Evolutionary conservation across 2,797 vertebrate genomes (phyloP), one percentile per base, ranked within the genome.

Genomic region (Anableps anableps): DNA sequence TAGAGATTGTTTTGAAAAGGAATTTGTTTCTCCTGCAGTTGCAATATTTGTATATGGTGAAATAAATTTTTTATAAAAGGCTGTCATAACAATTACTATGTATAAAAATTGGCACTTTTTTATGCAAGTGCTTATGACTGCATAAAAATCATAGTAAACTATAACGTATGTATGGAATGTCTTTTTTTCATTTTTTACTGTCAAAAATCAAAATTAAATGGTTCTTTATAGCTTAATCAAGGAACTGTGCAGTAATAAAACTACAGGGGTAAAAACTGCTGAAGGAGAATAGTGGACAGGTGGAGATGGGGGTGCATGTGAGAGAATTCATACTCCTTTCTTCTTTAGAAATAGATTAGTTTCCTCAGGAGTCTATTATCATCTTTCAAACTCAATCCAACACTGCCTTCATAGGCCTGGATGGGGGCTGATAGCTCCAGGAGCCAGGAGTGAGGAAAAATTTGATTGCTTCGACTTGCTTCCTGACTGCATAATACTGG

Each of bases 361-460:
- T 93, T 93, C 89, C 86, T 84, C 85, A 71, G 87, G 90, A 93
- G 89, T 91, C 92, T 88, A 93, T 94, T 93, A 94, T 94, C 91
- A 83, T 90, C 91, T 90, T 91, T 93, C 91, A 89, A 89, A 92
- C 86, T 91, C 91, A 91, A 87, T 93, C 87, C 79, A 78, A 73
- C 89, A 86, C 85, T 80, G 64, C 82, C 88, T 86, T 89, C 88
- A 80, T 80, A 75, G 85, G 85, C 76, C 90, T 86, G 86, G 84
- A 88, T 86, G 17, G 84, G 73, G 80, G 85, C 78, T 84, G 86
- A 92, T 90, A 85, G 85, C 87, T 90, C 66, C 84, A 82, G 83
- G 80, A 88, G 84, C 83, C 62, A 79, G 79, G 81, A 81, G 81
- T 72, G 76, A 82, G 87, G 76, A 86, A 84, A 76, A 85, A 83